Evolutionary conservation across 2,113 vertebrate species (phyloP).

Genomic region (Ciconia maguari): DNA sequence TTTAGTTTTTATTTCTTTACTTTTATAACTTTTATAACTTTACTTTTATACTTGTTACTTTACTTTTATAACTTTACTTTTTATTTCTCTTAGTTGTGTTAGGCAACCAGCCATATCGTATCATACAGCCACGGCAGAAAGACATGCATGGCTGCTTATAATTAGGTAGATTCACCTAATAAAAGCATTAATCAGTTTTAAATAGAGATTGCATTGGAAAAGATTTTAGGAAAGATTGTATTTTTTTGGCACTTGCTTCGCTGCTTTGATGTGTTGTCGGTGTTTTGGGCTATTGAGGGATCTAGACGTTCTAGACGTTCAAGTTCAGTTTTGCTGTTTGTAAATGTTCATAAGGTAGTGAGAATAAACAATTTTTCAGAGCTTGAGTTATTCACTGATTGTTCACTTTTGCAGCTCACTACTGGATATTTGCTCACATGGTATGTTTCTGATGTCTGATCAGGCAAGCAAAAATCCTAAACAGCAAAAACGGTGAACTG

Average conservation of each 20-base stretch:
- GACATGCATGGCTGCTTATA: not conserved
- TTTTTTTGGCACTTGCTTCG: not conserved
- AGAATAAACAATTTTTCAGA: not conserved
- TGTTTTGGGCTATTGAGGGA: not conserved
- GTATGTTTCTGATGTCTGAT: not conserved
- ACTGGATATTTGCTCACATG: not conserved
- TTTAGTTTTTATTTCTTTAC: no score
- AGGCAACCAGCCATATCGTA: not conserved
- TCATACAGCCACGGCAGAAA: not conserved
- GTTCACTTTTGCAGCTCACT: not conserved
- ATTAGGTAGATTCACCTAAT: not conserved
- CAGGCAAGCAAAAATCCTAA: not conserved
- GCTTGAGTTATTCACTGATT: not conserved
- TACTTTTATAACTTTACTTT: not conserved
- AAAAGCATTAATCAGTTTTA: not conserved
- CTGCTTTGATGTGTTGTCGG: not conserved
- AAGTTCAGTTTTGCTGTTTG: not conserved
- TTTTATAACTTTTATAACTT: no score
- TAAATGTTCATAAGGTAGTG: not conserved
- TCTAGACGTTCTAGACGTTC: not conserved
- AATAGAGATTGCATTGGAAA: not conserved
- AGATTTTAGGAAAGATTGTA: not conserved
- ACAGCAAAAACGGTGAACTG: not conserved
- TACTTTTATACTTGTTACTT: no score
- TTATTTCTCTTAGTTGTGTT: not conserved